Evolutionary conservation across 2,113 vertebrate genomes (phyloP).

Genomic region (Clarias gariepinus): DNA sequence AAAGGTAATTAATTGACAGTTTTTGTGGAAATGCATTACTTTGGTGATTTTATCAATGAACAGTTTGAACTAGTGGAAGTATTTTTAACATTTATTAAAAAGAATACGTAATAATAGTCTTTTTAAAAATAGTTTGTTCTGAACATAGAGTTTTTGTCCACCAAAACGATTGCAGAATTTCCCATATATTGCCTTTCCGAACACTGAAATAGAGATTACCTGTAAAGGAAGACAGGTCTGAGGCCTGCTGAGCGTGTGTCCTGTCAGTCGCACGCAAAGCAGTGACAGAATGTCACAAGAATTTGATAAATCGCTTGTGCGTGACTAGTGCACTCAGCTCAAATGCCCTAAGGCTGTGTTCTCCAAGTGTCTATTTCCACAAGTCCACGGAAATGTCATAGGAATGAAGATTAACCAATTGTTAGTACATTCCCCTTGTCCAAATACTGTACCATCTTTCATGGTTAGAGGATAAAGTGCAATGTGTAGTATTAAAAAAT

Average conservation of each 20-base stretch:
- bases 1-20: neutral
- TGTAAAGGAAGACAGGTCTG: conserved; percentile 4
- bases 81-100: neutral
- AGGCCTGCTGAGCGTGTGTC: conserved; percentile 27
- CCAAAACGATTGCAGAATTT: neutral
- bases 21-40: neutral
- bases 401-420: conserved; percentile 59
- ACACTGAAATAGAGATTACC: neutral
- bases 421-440: conserved; percentile 47
- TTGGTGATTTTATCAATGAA: neutral
- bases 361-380: conserved; percentile 51
- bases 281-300: conserved; percentile 18
- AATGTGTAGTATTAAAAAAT: neutral
- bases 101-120: too few species aligned
- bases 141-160: neutral
- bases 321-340: conserved; percentile 63
- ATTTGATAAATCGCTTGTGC: conserved; percentile 71
- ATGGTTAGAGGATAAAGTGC: neutral
- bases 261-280: conserved; percentile 41
- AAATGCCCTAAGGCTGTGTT: conserved; percentile 58
- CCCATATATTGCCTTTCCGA: neutral
- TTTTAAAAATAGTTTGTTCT: neutral
- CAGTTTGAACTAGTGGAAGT: neutral
- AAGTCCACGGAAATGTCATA: conserved; percentile 57
- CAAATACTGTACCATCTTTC: neutral